A percentile compares a stretch with the other conserved stretches of the same genome.
Evolutionary conservation across 2,888 invertebrate genomes (phyloP).

Genomic region (Imbricaverruca yamaguchii): DNA sequence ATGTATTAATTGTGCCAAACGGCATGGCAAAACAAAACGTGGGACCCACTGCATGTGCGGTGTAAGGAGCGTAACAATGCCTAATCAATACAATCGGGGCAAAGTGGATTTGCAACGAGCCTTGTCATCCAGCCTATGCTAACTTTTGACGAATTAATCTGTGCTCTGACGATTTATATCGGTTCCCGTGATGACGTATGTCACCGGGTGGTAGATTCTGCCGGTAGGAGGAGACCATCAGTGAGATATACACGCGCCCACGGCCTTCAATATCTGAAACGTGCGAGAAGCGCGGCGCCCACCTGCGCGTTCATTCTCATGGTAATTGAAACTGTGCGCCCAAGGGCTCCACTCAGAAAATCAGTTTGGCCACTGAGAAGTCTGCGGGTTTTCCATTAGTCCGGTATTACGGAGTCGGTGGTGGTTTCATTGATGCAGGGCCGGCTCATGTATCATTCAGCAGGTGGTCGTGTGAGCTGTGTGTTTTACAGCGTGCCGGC

Average conservation of each 20-base stretch:
- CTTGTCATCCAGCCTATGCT: no score
- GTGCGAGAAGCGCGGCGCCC: not conserved
- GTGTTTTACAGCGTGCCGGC: not conserved
- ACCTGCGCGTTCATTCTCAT: not conserved
- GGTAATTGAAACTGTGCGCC: not conserved
- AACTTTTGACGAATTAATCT: no score
- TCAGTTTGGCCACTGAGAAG: not conserved
- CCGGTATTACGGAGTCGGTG: not conserved
- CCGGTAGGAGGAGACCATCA: not conserved
- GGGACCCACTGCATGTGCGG: no score
- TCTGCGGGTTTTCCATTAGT: not conserved
- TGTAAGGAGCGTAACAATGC: no score
- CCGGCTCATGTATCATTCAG: slow-evolving; percentile 5
- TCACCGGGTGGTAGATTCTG: not conserved
- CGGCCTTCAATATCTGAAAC: not conserved
- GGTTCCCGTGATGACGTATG: no score
- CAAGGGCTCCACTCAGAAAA: not conserved
- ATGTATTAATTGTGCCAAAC: no score
- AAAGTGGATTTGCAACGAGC: no score
- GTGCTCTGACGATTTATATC: no score
- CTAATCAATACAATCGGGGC: no score
- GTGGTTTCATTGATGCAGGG: not conserved
- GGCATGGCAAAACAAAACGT: no score
- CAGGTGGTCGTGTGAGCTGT: not conserved
- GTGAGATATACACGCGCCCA: not conserved